These are phyloP conservation scores for Ormia ochracea DNA, from an alignment of 2,888 invertebrate species.

Conservation along the genomic window DNA sequence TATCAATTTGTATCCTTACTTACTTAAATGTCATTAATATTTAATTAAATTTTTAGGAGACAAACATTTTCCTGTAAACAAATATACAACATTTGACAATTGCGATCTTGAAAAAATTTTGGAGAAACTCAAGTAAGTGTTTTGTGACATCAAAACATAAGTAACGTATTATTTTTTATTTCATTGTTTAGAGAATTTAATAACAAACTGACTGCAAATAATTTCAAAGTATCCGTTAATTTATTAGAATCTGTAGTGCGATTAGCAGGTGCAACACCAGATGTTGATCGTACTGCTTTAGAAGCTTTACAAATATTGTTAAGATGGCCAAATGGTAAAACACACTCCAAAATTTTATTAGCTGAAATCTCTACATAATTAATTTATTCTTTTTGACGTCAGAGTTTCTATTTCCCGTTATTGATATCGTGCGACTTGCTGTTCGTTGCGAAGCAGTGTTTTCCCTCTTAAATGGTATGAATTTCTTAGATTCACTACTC, in stretches of 20 bases:
- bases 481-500: conserved; percentile 75
- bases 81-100: conserved; percentile 85
- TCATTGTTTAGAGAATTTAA: conserved; percentile 81
- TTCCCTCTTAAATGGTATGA: conserved; percentile 77
- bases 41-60: conserved; percentile 60
- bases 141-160: neutral
- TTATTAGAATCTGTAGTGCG: conserved; percentile 79
- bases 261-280: conserved; percentile 78
- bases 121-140: conserved; percentile 80
- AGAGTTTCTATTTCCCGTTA: conserved; percentile 90
- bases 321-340: conserved; percentile 73
- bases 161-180: neutral
- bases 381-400: conserved; percentile 63
- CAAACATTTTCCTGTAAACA: conserved; percentile 76
- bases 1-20: neutral
- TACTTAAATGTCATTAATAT: neutral
- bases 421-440: conserved; percentile 91
- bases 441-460: conserved; percentile 84
- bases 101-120: conserved; percentile 86
- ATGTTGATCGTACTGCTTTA: conserved; percentile 76
- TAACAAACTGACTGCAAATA: conserved; percentile 75
- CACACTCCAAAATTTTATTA: neutral
- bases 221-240: conserved; percentile 70
- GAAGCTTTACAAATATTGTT: conserved; percentile 71
- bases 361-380: neutral